phyloP scores from a whole-genome alignment of 2,797 vertebrate species.

The Hoplostethus mediterraneus region DNA sequence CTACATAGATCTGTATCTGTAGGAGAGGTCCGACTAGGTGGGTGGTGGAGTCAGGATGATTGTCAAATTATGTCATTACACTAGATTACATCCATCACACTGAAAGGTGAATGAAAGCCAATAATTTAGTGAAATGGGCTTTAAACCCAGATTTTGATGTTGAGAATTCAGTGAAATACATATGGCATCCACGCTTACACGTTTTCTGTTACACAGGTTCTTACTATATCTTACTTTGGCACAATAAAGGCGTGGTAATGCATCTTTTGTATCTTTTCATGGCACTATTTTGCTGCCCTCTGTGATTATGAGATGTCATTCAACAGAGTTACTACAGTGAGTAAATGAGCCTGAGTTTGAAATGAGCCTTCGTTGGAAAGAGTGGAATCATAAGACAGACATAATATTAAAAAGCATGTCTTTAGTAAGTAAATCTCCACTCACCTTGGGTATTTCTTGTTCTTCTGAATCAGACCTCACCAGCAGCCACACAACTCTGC shows the following conservation, averaged over 20 bases:
- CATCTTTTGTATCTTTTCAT: neutral
- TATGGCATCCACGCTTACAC: too few relatives aligned
- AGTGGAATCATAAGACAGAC: neutral
- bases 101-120: slow-evolving; percentile 7
- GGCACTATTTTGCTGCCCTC: neutral
- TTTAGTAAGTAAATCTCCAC: slow-evolving; percentile 34
- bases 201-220: neutral
- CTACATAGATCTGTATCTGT: slow-evolving; percentile 70
- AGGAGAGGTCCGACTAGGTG: slow-evolving; percentile 54
- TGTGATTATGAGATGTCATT: neutral
- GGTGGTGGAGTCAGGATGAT: slow-evolving; percentile 49
- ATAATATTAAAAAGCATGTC: neutral
- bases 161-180: neutral
- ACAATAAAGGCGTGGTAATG: neutral
- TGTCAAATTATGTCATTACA: slow-evolving; percentile 70
- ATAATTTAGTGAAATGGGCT: neutral
- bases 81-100: slow-evolving; percentile 46
- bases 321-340: neutral
- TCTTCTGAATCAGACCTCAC: slow-evolving; percentile 43
- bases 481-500: slow-evolving; percentile 36
- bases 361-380: neutral
- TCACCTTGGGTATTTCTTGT: slow-evolving; percentile 50
- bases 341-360: too few relatives aligned
- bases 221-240: neutral
- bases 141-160: neutral